Evolutionary conservation across 2,888 invertebrate species (phyloP), one percentile per base, ranked within the genome.

Genomic region (Trisateles emortualis): DNA sequence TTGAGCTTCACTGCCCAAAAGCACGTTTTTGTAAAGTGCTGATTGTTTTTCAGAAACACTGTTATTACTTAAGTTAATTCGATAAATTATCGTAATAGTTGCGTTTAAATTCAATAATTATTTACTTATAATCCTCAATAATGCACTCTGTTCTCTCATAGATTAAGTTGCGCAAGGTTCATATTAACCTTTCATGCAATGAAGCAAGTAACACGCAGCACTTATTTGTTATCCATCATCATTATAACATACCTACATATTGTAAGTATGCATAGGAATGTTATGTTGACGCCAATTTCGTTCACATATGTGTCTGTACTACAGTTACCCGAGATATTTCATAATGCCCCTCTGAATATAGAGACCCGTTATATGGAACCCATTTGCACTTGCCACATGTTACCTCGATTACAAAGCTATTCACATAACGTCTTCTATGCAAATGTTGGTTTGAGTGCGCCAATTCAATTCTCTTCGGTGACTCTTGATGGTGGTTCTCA

Each of bases 381-480:
- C 84, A 88, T 87, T 88, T 86, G 84, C 83, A 83, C 79, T 82
- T 81, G 75, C 77, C 77, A 71, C 80, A 83, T 84, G 83, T 82
- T 84, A 78, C 85, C 81, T 82, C 79, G 70, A 88, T 88, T 84
- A 81, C 81, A 63, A 69, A 79, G 72, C 74, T 79, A 80, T 85
- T 83, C 81, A 79, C 82, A 74, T 79, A 78, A 78, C 71, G 75
- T 79, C 69, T 77, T 79, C 76, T 63, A 79, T 83, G 83, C 86
- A 87, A 90, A 86, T 86, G 84, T 81, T 80, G 78, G 74, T 83
- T 85, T 83, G 80, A 84, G 76, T 82, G 77, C 79, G 72, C 68
- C 76, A 79, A 81, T 79, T 81, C 75, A 74, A 78, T 82, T 80
- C 72, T 84, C 78, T 68, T 75, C 70, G 74, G 76, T 64, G 57